These are phyloP conservation scores for Gopherus flavomarginatus DNA, from an alignment of 2,113 vertebrate genomes.

Conservation along the genomic window DNA sequence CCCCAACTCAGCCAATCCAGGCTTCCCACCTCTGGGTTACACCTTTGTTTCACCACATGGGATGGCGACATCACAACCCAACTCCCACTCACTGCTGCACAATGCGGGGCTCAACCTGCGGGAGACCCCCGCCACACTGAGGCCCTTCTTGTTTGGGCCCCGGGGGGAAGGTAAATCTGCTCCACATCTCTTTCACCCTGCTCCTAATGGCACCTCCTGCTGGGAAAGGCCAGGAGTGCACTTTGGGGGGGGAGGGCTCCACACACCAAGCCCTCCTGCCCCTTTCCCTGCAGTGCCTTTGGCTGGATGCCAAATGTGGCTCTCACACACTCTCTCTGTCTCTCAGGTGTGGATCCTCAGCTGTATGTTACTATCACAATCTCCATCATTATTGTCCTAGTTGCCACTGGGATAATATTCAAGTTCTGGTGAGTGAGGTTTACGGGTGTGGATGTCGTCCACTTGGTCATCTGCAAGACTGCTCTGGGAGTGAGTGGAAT, in stretches of 20 bases:
- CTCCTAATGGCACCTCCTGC: neutral
- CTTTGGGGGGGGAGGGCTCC: neutral
- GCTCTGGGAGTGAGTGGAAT: neutral
- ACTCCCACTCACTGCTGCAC: constrained; percentile 79
- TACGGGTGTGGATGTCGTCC: neutral
- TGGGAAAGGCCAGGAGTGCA: neutral
- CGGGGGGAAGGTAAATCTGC: constrained; percentile 79
- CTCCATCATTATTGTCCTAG: constrained; percentile 84
- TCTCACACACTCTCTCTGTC: neutral
- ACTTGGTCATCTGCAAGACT: neutral
- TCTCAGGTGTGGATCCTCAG: constrained; percentile 84
- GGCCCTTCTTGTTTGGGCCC: constrained; percentile 82
- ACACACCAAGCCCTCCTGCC: neutral
- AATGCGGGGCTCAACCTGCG: constrained; percentile 81
- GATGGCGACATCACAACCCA: constrained; percentile 80
- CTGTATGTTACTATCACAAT: constrained; percentile 85
- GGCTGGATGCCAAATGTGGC: accelerated
- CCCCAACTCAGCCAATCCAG: constrained; percentile 81
- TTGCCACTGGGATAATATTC: constrained; percentile 85
- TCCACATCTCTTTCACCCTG: accelerated
- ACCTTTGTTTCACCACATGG: constrained; percentile 80
- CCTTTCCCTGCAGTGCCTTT: neutral
- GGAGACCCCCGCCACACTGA: constrained; percentile 80
- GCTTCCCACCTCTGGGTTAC: constrained; percentile 81
- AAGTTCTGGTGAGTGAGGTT: constrained; percentile 84